These are phyloP conservation scores for Venustaconcha ellipsiformis DNA, from an alignment of 1,140 invertebrate species.

Conservation along the genomic window DNA sequence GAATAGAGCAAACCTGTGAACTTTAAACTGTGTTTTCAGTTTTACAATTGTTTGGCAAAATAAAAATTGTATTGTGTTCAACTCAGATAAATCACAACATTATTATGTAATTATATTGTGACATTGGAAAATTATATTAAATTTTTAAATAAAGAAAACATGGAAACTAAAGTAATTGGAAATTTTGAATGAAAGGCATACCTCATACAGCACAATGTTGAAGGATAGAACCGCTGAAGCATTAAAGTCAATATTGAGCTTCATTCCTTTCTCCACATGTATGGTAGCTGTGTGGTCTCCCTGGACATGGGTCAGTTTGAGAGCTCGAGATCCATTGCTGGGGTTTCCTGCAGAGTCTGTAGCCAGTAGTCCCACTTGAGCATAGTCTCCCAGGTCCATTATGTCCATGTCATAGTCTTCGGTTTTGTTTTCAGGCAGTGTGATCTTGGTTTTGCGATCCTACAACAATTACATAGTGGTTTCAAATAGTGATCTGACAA, in stretches of 20 bases:
- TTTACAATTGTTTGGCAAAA: too few relatives aligned
- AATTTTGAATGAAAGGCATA: slow-evolving; percentile 3
- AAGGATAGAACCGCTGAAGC: slow-evolving; percentile 48
- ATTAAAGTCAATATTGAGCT: slow-evolving; percentile 57
- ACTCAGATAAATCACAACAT: too few relatives aligned
- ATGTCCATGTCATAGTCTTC: slow-evolving; percentile 33
- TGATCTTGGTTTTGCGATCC: slow-evolving; percentile 35
- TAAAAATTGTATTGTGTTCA: too few relatives aligned
- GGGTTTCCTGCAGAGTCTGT: slow-evolving; percentile 22
- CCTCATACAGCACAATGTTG: slow-evolving; percentile 51
- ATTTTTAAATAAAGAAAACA: too few relatives aligned
- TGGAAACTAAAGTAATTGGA: too few relatives aligned
- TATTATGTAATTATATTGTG: too few relatives aligned
- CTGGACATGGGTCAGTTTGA: slow-evolving; percentile 24
- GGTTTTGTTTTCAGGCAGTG: slow-evolving; percentile 31
- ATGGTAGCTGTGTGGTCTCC: slow-evolving; percentile 54
- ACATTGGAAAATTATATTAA: too few relatives aligned
- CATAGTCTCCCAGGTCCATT: slow-evolving; percentile 40
- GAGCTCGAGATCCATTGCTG: slow-evolving; percentile 11
- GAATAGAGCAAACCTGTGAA: too few relatives aligned
- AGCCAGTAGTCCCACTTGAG: slow-evolving; percentile 37
- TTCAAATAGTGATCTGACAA: too few relatives aligned
- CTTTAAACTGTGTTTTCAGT: too few relatives aligned
- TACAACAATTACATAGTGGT: slow-evolving; percentile 1
- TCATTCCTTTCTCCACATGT: slow-evolving; percentile 51